Conservation (phyloP, 2,113 vertebrate species). For the Gavia stellata region DNA sequence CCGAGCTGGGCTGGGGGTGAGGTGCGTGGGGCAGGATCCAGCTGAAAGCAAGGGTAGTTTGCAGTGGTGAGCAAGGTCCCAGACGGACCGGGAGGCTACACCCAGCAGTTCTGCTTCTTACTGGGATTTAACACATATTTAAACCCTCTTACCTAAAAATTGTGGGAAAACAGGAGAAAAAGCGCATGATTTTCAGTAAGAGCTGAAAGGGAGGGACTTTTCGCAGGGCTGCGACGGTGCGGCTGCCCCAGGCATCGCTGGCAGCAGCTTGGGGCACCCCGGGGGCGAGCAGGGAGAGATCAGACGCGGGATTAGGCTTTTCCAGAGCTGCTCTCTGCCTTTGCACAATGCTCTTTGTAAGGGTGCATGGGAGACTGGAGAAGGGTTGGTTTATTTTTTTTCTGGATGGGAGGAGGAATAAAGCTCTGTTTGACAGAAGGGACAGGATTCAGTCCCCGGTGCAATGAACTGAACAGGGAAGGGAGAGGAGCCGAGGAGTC, state of each 20-base stretch:
- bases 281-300: neutral
- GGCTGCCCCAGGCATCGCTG: neutral
- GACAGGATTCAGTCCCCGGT: accelerated
- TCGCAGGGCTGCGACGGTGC: neutral
- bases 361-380: neutral
- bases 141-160: neutral
- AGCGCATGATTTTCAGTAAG: neutral
- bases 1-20: neutral
- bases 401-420: neutral
- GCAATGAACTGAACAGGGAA: neutral
- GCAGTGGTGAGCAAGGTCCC: neutral
- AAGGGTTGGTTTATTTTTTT: neutral
- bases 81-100: neutral
- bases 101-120: neutral
- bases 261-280: neutral
- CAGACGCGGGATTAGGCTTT: neutral
- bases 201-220: neutral
- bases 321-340: neutral
- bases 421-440: neutral
- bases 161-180: neutral
- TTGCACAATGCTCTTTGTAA: neutral
- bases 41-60: neutral
- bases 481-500: neutral
- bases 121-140: neutral
- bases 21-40: neutral